Percentiles rank a stretch among this genome's conserved stretches.
These are phyloP conservation scores for Prochilodus magdalenae DNA, from an alignment of 2,113 vertebrate species.

Conservation along the genomic window DNA sequence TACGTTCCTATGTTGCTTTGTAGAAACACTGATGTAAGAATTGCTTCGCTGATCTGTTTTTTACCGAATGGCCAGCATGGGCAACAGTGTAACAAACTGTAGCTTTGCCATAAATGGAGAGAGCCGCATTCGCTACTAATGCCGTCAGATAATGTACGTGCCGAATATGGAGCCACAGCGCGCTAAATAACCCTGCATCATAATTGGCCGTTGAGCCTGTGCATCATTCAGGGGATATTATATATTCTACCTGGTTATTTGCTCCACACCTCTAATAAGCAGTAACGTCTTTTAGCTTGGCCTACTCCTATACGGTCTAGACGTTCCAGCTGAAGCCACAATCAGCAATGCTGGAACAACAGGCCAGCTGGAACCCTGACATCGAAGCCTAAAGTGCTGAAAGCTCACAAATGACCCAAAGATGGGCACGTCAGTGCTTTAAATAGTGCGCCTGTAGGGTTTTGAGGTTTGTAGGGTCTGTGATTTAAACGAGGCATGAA, in stretches of 20 bases:
- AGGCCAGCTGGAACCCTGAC: not conserved
- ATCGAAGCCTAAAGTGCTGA: not conserved
- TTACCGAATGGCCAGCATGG: too few relatives aligned
- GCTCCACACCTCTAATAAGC: constrained; percentile 26
- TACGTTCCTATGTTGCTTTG: too few relatives aligned
- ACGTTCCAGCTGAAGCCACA: not conserved
- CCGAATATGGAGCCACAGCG: not conserved
- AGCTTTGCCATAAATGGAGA: too few relatives aligned
- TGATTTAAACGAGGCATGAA: not conserved
- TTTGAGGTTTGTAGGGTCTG: not conserved
- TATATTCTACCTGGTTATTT: constrained; percentile 18
- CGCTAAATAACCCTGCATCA: too few relatives aligned
- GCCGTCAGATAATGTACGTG: not conserved
- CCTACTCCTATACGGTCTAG: constrained; percentile 23
- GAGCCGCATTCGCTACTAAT: too few relatives aligned
- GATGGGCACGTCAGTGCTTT: not conserved
- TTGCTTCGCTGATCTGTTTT: too few relatives aligned
- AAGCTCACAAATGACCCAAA: not conserved
- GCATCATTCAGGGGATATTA: constrained; percentile 14
- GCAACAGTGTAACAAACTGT: too few relatives aligned
- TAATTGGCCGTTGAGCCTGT: not conserved
- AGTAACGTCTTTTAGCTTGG: not conserved
- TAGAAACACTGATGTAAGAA: too few relatives aligned
- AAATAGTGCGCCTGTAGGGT: not conserved
- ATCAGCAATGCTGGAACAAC: not conserved